phyloP scores from a whole-genome alignment of 2,797 vertebrate genomes.

The Sebastes goodei region DNA sequence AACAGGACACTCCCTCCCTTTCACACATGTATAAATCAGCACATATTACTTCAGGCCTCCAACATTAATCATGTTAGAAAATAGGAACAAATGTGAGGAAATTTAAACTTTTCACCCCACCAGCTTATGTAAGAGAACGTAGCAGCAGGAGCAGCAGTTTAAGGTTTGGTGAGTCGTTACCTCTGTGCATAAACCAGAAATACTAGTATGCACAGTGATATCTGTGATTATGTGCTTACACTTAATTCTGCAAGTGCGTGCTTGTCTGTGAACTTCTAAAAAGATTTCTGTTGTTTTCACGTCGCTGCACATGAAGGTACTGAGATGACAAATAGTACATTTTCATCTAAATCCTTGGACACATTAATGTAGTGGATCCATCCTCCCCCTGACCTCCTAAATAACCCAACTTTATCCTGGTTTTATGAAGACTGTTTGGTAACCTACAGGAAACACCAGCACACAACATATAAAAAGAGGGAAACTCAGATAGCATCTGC shows the following conservation, averaged over 20 bases:
- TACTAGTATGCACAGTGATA: background rate
- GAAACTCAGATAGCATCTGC: background rate
- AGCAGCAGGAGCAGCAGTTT: conserved; percentile 1
- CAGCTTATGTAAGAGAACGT: background rate
- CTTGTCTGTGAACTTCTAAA: background rate
- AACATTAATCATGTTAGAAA: conserved; percentile 23
- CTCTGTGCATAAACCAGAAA: conserved; percentile 13
- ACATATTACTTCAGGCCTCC: conserved; percentile 11
- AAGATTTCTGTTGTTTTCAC: background rate
- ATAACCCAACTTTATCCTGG: background rate
- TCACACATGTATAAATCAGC: conserved; percentile 6
- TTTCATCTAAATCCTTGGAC: background rate
- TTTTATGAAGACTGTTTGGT: background rate
- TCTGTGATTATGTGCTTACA: background rate
- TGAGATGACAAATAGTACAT: background rate
- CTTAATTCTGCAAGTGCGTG: background rate
- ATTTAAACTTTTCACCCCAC: conserved; percentile 40
- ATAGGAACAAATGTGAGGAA: conserved; percentile 15
- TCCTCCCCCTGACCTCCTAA: background rate
- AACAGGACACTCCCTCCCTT: background rate
- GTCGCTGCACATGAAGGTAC: background rate
- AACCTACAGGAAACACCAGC: background rate
- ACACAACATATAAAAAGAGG: background rate
- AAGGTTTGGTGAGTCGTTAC: background rate
- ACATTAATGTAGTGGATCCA: background rate